phyloP scores from a whole-genome alignment of 53 echinoderm and acorn worm genomes.

The Holothuria leucospilota region DNA sequence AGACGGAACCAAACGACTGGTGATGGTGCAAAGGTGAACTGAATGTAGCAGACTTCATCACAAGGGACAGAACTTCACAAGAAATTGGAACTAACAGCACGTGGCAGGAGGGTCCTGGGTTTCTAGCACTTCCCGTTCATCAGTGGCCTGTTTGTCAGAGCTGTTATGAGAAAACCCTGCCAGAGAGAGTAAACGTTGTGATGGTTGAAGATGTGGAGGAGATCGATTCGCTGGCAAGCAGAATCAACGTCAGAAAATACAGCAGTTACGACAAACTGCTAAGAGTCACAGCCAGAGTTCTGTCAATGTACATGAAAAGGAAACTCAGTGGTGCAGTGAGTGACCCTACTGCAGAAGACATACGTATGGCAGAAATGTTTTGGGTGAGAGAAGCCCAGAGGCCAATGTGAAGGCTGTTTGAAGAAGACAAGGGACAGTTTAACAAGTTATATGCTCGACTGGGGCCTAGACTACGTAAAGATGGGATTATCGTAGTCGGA shows the following conservation, averaged over 20 bases:
- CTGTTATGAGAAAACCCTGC: constrained; percentile 23
- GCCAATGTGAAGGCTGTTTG: constrained; percentile 23
- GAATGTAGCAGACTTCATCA: constrained; percentile 57
- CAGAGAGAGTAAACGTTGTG: constrained; percentile 43
- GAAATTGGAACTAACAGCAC: constrained; percentile 48
- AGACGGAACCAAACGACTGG: constrained; percentile 55
- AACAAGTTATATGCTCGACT: constrained; percentile 28
- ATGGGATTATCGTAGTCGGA: constrained; percentile 58
- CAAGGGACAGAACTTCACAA: constrained; percentile 33
- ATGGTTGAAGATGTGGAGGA: constrained; percentile 42
- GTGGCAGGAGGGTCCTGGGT: constrained; percentile 56
- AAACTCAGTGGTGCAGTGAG: no score
- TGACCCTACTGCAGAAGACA: no score
- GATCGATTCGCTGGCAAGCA: constrained; percentile 8
- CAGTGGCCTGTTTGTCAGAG: constrained; percentile 52
- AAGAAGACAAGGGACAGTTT: constrained; percentile 16
- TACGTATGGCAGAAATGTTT: no score
- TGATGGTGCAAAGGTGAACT: constrained; percentile 65
- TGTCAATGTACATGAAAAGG: no score
- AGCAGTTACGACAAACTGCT: constrained; percentile 42
- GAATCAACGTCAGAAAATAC: constrained; percentile 41
- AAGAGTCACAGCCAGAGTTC: constrained; percentile 50
- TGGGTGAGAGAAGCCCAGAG: constrained; percentile 17
- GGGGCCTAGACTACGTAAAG: constrained; percentile 36
- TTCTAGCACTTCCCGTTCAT: constrained; percentile 4